Evolutionary conservation across 2,113 vertebrate species (phyloP).

Genomic region (Brachirus orientalis): DNA sequence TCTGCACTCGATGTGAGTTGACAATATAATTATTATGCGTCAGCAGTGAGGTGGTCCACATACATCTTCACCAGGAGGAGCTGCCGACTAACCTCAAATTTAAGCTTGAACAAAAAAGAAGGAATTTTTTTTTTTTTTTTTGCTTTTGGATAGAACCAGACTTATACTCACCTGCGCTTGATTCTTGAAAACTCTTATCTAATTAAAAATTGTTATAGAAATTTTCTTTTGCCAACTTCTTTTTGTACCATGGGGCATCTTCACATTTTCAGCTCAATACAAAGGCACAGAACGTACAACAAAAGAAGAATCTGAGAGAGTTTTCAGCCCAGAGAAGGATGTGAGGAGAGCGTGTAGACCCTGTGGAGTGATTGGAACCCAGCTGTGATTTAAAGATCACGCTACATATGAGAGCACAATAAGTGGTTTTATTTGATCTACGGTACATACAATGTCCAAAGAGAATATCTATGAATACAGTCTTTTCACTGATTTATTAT

Average conservation of each 20-base stretch:
- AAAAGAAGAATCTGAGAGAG: background rate
- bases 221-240: constrained; percentile 8
- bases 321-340: constrained; percentile 11
- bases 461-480: background rate
- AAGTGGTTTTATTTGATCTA: constrained; percentile 33
- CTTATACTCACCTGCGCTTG: no score
- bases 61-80: no score
- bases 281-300: background rate
- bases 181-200: background rate
- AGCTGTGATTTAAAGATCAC: constrained; percentile 33
- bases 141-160: no score
- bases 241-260: background rate
- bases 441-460: background rate
- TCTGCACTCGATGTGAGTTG: no score
- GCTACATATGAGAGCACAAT: constrained; percentile 6
- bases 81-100: no score
- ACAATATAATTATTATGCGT: no score
- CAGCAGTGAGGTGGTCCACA: no score
- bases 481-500: background rate
- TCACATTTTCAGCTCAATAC: background rate
- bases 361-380: background rate
- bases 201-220: background rate
- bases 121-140: no score
- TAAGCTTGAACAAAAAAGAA: no score
- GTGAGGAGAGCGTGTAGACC: constrained; percentile 3